phyloP scores from a whole-genome alignment of 2,888 invertebrate genomes.

The Epinotia ramella region DNA sequence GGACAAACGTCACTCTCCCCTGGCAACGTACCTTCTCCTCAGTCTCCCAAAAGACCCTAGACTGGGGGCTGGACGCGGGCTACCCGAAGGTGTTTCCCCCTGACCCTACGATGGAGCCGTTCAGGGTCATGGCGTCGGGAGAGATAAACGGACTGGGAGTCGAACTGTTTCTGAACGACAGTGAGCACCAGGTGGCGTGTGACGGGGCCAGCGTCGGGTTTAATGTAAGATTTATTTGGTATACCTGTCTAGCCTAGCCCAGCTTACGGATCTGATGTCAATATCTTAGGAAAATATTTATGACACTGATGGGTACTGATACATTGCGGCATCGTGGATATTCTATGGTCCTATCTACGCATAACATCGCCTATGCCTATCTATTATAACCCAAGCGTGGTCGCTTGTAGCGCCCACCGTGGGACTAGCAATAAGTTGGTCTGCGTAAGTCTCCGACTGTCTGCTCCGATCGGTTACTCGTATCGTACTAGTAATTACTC shows the following conservation, averaged over 20 bases:
- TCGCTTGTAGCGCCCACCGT: no score
- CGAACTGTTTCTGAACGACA: conserved; percentile 75
- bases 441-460: no score
- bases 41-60: conserved; percentile 53
- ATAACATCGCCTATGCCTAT: no score
- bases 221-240: conserved; percentile 62
- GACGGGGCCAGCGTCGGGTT: conserved; percentile 79
- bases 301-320: no score
- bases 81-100: conserved; percentile 75
- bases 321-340: no score
- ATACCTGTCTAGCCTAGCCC: neutral
- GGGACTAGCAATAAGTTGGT: no score
- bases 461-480: no score
- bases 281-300: no score
- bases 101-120: conserved; percentile 63
- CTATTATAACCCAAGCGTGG: no score
- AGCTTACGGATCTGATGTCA: no score
- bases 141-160: conserved; percentile 74
- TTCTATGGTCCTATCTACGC: no score
- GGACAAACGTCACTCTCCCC: conserved; percentile 69
- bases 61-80: conserved; percentile 73
- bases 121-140: conserved; percentile 75
- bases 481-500: no score
- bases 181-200: conserved; percentile 75
- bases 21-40: conserved; percentile 70